Conservation (phyloP, 1,140 invertebrate species). For the Drosophila subpulchrella region DNA sequence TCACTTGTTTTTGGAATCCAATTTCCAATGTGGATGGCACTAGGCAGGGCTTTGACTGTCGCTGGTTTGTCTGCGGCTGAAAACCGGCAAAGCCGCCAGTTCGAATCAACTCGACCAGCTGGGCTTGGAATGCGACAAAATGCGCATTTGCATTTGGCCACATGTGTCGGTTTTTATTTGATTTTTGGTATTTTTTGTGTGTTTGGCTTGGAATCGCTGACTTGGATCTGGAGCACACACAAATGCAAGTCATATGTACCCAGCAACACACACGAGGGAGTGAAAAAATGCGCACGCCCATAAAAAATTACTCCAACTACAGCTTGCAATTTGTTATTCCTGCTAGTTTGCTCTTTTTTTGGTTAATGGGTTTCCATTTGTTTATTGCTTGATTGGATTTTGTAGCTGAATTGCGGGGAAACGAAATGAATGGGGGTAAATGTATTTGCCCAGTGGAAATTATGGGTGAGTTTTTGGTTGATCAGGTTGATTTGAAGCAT, state of each 20-base stretch:
- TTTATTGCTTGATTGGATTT: constrained; percentile 46
- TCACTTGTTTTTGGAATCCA: constrained; percentile 18
- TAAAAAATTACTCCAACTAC: constrained; percentile 45
- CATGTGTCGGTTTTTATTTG: constrained; percentile 44
- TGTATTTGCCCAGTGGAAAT: neutral
- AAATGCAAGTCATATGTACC: constrained; percentile 6
- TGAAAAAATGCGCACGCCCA: constrained; percentile 34
- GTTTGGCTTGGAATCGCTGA: constrained; percentile 11
- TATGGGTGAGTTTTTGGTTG: neutral
- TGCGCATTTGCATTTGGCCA: constrained; percentile 54
- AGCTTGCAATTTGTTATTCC: constrained; percentile 44
- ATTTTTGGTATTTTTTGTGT: constrained; percentile 11
- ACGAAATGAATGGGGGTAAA: neutral
- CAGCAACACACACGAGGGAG: constrained; percentile 15
- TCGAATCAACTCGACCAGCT: constrained; percentile 32
- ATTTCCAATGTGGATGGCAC: constrained; percentile 37
- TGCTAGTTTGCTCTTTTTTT: constrained; percentile 26
- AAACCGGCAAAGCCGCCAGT: constrained; percentile 23
- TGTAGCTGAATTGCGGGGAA: constrained; percentile 1
- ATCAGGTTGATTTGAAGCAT: neutral
- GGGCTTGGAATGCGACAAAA: constrained; percentile 55
- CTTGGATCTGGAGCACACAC: constrained; percentile 34
- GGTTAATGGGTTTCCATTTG: constrained; percentile 47
- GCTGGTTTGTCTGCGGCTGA: constrained; percentile 33
- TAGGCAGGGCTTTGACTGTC: constrained; percentile 28